Conservation (phyloP, 2,888 invertebrate genomes). For the Abscondita cerata region DNA sequence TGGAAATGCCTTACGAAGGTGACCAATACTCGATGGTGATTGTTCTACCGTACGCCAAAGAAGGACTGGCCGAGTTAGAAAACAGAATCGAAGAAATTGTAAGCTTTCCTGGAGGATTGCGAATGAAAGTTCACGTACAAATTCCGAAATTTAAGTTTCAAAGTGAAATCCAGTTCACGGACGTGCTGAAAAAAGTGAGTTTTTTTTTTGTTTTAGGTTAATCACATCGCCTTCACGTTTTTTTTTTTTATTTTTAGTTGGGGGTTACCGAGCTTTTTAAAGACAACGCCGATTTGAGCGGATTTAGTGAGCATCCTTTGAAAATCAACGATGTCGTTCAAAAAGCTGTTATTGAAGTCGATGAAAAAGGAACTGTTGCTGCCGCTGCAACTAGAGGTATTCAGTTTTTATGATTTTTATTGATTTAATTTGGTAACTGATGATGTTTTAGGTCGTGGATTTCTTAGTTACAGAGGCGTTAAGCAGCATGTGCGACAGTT, state of each 20-base stretch:
- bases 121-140: background rate
- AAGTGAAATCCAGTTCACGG: background rate
- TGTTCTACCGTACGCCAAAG: background rate
- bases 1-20: background rate
- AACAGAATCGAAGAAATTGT: background rate
- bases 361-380: slow-evolving; percentile 54
- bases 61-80: background rate
- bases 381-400: slow-evolving; percentile 45
- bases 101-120: no score
- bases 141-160: background rate
- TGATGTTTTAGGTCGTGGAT: background rate
- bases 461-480: no score
- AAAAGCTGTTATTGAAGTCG: slow-evolving; percentile 54
- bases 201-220: no score
- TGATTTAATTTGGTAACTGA: background rate
- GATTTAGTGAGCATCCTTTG: slow-evolving; percentile 43
- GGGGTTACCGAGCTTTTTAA: no score
- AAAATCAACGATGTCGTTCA: slow-evolving; percentile 49
- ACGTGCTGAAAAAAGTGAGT: background rate
- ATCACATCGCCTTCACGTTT: background rate
- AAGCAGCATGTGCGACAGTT: no score
- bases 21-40: background rate
- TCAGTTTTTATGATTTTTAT: background rate
- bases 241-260: background rate
- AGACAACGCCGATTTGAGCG: slow-evolving; percentile 43